A percentile compares a stretch with the other conserved stretches of the same genome.
Evolutionary conservation across 2,888 invertebrate genomes (phyloP).

Genomic region (Drosophila pseudotalamancana): DNA sequence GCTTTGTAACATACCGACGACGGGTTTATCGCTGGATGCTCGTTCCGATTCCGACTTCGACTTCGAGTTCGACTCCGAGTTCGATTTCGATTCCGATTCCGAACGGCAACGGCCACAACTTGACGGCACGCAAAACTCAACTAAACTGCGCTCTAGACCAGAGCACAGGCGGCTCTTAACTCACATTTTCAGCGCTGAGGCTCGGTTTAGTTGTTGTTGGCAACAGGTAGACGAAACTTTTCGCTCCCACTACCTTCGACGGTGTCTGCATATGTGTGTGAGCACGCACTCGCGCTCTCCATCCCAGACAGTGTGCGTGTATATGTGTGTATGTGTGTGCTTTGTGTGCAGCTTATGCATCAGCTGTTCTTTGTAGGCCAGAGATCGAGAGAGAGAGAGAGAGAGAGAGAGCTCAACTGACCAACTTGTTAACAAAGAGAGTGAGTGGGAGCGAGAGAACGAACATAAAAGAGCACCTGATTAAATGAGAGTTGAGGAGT

Average conservation of each 20-base stretch:
- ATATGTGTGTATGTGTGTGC: constrained; percentile 6
- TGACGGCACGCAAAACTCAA: constrained; percentile 72
- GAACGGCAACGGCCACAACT: constrained; percentile 59
- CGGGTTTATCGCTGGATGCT: constrained; percentile 66
- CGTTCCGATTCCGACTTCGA: constrained; percentile 41
- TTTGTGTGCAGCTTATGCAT: constrained; percentile 30
- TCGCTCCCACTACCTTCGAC: constrained; percentile 9
- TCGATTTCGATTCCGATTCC: constrained; percentile 34
- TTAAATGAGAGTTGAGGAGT: neutral
- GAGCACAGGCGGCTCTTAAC: constrained; percentile 77
- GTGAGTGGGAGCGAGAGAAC: neutral
- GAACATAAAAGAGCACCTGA: neutral
- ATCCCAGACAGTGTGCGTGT: neutral
- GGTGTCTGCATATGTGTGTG: constrained; percentile 7
- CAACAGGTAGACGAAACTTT: constrained; percentile 50
- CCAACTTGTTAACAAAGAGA: constrained; percentile 9
- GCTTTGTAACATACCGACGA: constrained; percentile 73
- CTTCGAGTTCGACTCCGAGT: constrained; percentile 29
- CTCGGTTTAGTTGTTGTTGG: constrained; percentile 13
- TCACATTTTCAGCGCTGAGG: constrained; percentile 44
- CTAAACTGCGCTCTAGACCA: constrained; percentile 78
- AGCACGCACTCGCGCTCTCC: constrained; percentile 15
- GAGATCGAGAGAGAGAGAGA: constrained; percentile 19
- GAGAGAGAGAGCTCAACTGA: constrained; percentile 19
- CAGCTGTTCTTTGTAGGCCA: constrained; percentile 46